Conservation (phyloP, 1,140 invertebrate species). For the Homarus americanus region DNA sequence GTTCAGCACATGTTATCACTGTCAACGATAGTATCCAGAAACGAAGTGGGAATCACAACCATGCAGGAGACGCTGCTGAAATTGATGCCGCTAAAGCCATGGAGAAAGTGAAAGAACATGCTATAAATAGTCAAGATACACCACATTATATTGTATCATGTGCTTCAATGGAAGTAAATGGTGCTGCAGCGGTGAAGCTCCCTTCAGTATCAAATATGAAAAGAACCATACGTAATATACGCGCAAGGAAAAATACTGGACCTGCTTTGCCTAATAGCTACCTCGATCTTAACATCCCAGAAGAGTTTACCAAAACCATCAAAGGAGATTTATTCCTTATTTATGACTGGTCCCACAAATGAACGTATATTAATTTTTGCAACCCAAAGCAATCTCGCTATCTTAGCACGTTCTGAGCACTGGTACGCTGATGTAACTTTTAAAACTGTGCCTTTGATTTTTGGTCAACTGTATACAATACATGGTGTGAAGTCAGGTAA, state of each 20-base stretch:
- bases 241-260: slow-evolving; percentile 18
- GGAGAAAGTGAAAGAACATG: too few species aligned
- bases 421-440: slow-evolving; percentile 12
- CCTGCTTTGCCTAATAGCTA: slow-evolving; percentile 21
- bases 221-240: slow-evolving; percentile 21
- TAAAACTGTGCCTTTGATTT: slow-evolving; percentile 28
- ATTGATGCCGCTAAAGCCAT: too few species aligned
- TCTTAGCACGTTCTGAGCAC: slow-evolving; percentile 23
- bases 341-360: slow-evolving; percentile 21
- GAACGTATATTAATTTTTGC: not conserved
- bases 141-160: too few species aligned
- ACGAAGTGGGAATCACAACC: too few species aligned
- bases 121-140: too few species aligned
- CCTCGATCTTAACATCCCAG: slow-evolving; percentile 13
- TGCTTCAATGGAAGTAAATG: slow-evolving; percentile 12
- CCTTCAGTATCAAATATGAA: too few species aligned
- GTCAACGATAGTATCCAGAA: too few species aligned
- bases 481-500: slow-evolving; percentile 19
- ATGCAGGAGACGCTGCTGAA: too few species aligned
- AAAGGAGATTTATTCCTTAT: slow-evolving; percentile 23
- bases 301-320: slow-evolving; percentile 22
- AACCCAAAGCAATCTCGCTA: slow-evolving; percentile 17
- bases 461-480: slow-evolving; percentile 23
- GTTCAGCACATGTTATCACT: too few species aligned
- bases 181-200: too few species aligned